Percentiles rank a stretch among this genome's conserved stretches.
Conservation (phyloP, 1,140 invertebrate species). For the Drosophila mauritiana region DNA sequence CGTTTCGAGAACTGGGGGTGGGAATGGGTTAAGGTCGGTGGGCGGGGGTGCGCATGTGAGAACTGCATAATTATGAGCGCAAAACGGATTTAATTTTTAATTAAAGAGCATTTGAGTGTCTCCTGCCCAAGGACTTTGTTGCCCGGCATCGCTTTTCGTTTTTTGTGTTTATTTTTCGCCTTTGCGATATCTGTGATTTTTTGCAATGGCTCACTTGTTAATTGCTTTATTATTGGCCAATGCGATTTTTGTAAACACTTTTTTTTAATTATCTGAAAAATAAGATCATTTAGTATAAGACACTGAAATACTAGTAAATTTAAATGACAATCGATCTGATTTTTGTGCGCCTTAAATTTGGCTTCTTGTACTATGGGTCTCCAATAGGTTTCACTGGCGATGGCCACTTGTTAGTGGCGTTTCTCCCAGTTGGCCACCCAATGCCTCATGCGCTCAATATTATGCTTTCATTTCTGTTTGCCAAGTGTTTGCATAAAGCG, state of each 20-base stretch:
- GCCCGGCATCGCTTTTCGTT: conserved; percentile 20
- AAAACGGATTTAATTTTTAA: conserved; percentile 77
- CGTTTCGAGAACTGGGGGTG: conserved; percentile 4
- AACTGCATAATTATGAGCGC: conserved; percentile 74
- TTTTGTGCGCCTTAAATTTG: conserved; percentile 9
- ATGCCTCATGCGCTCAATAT: conserved; percentile 55
- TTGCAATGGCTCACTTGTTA: background rate
- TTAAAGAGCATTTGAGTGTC: conserved; percentile 68
- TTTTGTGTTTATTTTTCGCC: conserved; percentile 23
- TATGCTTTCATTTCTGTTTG: conserved; percentile 80
- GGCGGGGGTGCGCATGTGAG: conserved; percentile 56
- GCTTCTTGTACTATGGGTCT: background rate
- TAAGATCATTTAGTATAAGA: too few relatives aligned
- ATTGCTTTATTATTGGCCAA: conserved; percentile 4
- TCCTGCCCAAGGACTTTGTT: conserved; percentile 26
- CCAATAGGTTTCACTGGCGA: conserved; percentile 8
- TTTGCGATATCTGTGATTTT: conserved; percentile 13
- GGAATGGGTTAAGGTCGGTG: background rate
- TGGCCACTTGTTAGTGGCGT: conserved; percentile 42
- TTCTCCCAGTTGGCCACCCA: background rate
- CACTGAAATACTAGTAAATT: background rate
- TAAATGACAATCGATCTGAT: background rate
- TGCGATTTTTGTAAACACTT: background rate
- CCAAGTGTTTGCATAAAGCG: conserved; percentile 76
- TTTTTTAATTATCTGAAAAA: too few relatives aligned